Evolutionary conservation across 2,888 invertebrate species (phyloP), one percentile per base, ranked within the genome.

Genomic region (Ormyrus nitidulus): DNA sequence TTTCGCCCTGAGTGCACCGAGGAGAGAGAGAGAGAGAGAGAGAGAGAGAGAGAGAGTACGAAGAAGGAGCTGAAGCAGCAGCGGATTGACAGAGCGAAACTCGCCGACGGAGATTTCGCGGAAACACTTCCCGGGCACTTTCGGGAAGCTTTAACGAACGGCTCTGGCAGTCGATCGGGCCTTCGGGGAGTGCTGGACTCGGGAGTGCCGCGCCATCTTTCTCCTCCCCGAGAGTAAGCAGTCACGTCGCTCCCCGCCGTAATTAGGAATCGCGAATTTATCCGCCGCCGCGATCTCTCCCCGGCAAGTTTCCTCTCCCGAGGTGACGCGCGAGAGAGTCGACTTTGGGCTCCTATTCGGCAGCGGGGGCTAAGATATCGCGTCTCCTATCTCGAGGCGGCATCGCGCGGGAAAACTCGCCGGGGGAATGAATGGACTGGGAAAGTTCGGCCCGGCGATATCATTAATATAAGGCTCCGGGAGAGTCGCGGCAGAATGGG

Each of bases 291-390:
- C 73, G 59, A 66, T 76, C 77, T 64, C 58, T 64, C 74, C 56
- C 74, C 82, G 80, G 54, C 19, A 84, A 83, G 85, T 81, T 82
- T 79, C 76, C 19, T 68, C 19, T 68, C 54, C 65, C 66, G 70
- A 19, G 44, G n/a, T 10, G n/a, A 11, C 77, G 77, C 79, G 34
- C 53, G 56, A 80, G 64, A 81, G 83, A 53, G 44, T 58, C 19
- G 46, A 19, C 19, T 56, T 19, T 19, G 46, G 8, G 56, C 85
- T 84, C 86, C 85, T 85, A 85, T 84, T 82, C 83, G 84, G 81
- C 82, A 44, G 34, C 61, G 51, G 19, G 19, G 19, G 19, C 19
- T 19, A 19, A 19, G 19, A 19, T 19, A 19, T 19, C 19, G 19
- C n/a, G 49, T 46, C 54, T 7, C 13, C 56, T 74, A 74, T 74